Evolutionary conservation across 1,140 invertebrate species (phyloP), one percentile per base, ranked within the genome.

Genomic region (Drosophila arawakana): DNA sequence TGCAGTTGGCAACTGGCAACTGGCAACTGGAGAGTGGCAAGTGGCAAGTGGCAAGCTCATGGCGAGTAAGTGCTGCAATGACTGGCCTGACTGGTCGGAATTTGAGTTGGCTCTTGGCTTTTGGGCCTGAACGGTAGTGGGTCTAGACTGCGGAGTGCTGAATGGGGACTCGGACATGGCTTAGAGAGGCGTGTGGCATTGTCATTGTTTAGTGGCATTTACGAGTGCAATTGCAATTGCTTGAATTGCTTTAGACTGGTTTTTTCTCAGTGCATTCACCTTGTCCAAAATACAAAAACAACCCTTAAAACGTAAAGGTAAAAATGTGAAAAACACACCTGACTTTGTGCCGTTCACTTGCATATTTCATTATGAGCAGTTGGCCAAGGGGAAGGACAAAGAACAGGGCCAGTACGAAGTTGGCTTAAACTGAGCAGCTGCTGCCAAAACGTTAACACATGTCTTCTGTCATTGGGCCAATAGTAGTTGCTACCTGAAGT

Each of bases 61-160:
- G 83, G 69, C 68, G 30, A 82, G 76, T 82, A 79, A 86, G 66
- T 88, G 80, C 79, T 61, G 68, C 80, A 79, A 77, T 86, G 83
- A 86, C 83, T 88, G 68, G 83, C 50, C 80, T 71, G 76, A 88
- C 83, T 86, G 63, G 68, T 76, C 43, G 80, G 68, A 72, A 81
- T 85, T 77, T 60, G 15, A 61, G 50, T 34, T 52, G 39, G 34
- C 50, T 37, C 47, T 49, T 52, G 11, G 50, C 10, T 52, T 30
- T 52, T 52, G 50, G 50, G 41, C 39, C 47, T 37, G 57, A 43
- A 58, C 52, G 63, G 25, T 54, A 11, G 10, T 54, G 49, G 52
- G 60, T 34, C 59, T 54, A 57, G 44, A 18, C 63, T 34, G 35
- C 25, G 6, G 25, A 30, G 4, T 30, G 25, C 25, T 0, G 25